Percentiles rank a stretch among this genome's conserved stretches.
These are phyloP conservation scores for Euborellia annulipes DNA, from an alignment of 1,140 invertebrate species.

Conservation along the genomic window DNA sequence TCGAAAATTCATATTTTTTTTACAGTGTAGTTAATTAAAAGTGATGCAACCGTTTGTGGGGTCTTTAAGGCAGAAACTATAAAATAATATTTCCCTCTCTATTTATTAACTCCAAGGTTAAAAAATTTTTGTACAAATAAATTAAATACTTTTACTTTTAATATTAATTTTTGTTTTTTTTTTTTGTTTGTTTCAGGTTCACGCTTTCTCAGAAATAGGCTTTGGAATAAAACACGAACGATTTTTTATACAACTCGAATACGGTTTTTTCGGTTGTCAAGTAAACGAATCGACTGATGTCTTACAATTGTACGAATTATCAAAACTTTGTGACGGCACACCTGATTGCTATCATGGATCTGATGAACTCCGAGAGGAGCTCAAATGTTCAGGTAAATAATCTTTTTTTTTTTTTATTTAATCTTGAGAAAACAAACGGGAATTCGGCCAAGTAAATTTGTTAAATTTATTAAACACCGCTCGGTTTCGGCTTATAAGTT, in stretches of 20 bases:
- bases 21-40: too few relatives aligned
- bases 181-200: conserved; percentile 41
- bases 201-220: conserved; percentile 55
- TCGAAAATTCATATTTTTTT: too few relatives aligned
- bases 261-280: conserved; percentile 94
- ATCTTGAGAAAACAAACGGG: too few relatives aligned
- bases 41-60: too few relatives aligned
- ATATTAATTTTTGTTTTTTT: too few relatives aligned
- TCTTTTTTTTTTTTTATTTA: too few relatives aligned
- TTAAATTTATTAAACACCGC: too few relatives aligned
- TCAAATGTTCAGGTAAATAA: conserved; percentile 85
- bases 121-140: neutral
- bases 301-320: conserved; percentile 85
- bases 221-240: conserved; percentile 74
- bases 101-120: neutral
- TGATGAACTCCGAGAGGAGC: conserved; percentile 72
- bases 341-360: conserved; percentile 81
- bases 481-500: too few relatives aligned
- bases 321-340: conserved; percentile 79
- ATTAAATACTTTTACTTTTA: conserved; percentile 1
- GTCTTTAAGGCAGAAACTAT: neutral
- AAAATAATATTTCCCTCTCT: neutral
- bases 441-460: too few relatives aligned
- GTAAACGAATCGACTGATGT: conserved; percentile 90
- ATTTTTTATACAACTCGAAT: conserved; percentile 91